Conservation (phyloP, 2,113 vertebrate genomes). For the Herpailurus yagouaroundi region DNA sequence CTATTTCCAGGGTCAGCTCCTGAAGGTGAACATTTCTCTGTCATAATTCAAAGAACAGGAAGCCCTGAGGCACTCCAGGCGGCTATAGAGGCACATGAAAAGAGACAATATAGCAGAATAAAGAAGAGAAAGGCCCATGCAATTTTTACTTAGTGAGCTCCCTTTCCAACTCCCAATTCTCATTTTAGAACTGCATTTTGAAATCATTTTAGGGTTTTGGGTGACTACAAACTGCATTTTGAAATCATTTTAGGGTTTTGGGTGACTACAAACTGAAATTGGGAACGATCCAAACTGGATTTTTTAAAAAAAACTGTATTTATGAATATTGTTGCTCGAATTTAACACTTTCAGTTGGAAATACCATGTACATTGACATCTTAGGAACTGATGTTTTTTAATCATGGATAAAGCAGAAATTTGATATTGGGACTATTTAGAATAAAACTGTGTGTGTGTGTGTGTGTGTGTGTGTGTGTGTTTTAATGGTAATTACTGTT, state of each 20-base stretch:
- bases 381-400: background rate
- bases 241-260: background rate
- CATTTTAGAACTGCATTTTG: background rate
- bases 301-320: background rate
- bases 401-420: background rate
- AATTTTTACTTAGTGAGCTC: constrained; percentile 2
- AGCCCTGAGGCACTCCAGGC: background rate
- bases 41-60: constrained; percentile 4
- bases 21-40: background rate
- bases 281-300: background rate
- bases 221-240: background rate
- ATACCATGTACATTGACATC: background rate
- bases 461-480: background rate
- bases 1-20: background rate
- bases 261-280: background rate
- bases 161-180: background rate
- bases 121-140: background rate
- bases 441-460: background rate
- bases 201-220: background rate
- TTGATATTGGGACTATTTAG: background rate
- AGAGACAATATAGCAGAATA: background rate
- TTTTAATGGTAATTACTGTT: background rate
- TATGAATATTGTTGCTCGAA: background rate
- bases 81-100: background rate
- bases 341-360: background rate